Evolutionary conservation across 2,888 invertebrate genomes (phyloP), one percentile per base, ranked within the genome.

Genomic region (Elegia similella): DNA sequence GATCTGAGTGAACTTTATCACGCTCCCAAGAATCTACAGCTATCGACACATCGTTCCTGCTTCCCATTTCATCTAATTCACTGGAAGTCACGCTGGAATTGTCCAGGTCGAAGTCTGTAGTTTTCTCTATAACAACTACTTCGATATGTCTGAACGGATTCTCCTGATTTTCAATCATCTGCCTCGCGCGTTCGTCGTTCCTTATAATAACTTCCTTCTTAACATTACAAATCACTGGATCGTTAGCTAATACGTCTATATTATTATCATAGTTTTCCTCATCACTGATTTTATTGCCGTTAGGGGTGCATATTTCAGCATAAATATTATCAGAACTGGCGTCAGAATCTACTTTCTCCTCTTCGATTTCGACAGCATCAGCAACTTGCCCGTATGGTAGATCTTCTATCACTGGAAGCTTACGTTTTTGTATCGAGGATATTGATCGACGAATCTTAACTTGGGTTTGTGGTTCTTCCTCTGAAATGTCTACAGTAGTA

Each of bases 351-450:
- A 81, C 67, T 56, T 76, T 84, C 71, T 93, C 92, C 65, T 86
- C 86, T 67, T 86, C 88, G 5, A 83, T 70, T 50, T 83, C 76
- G 6, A 95, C 91, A 8, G 95, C 95, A 64, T 95, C 95, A 7
- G 94, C 93, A 6, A 95, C 95, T 82, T 94, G 94, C 8, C 95
- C 94, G 63, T 95, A 95, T 1, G 95, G 95, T 32, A 95, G 78
- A 75, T 95, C 95, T 78, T 95, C 95, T 54, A 93, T 92, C 5
- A 93, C 91, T 6, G 92, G 92, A 23, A 92, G 75, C 63, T 92
- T 92, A 43, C 92, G 78, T 72, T 92, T 92, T 63, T 93, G 93
- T 66, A 92, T 92, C 48, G 92, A 91, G 10, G 92, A 89, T 69
- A 92, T 89, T 1, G 92, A 92, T 66, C 93, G 82, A 56, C 93